A percentile compares a stretch with the other conserved stretches of the same genome.
phyloP scores from a whole-genome alignment of 1,140 invertebrate species.

The Zeugodacus cucurbitae region DNA sequence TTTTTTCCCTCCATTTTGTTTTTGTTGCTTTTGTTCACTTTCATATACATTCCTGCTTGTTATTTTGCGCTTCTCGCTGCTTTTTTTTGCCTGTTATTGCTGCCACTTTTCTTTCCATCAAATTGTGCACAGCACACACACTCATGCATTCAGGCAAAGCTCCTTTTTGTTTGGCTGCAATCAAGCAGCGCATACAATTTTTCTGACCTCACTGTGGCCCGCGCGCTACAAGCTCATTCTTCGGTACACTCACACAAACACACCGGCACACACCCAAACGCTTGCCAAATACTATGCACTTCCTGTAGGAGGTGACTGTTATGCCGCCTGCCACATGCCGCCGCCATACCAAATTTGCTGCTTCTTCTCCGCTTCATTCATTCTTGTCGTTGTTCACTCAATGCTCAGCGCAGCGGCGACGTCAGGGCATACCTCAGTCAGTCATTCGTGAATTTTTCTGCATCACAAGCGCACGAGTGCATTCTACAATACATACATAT shows the following conservation, averaged over 20 bases:
- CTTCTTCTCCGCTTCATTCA: conserved; percentile 18
- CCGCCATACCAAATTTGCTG: conserved; percentile 4
- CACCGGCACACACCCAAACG: background rate
- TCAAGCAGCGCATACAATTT: conserved; percentile 23
- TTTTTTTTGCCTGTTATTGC: conserved; percentile 2
- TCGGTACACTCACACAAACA: background rate
- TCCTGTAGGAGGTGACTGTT: conserved; percentile 18
- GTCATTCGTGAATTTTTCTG: conserved; percentile 42
- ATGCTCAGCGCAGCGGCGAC: conserved; percentile 41
- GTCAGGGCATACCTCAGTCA: conserved; percentile 46
- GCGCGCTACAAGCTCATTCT: background rate
- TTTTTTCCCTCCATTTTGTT: background rate
- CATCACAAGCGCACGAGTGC: conserved; percentile 2
- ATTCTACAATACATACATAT: background rate
- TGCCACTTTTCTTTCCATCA: conserved; percentile 39
- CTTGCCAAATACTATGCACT: background rate
- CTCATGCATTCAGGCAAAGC: background rate
- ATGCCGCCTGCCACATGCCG: background rate
- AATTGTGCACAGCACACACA: conserved; percentile 5
- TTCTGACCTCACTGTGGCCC: conserved; percentile 1
- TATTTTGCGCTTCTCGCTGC: background rate
- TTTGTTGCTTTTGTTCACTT: background rate
- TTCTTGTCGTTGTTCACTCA: conserved; percentile 27
- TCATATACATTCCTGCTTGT: background rate
- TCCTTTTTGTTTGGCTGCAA: conserved; percentile 33